Conservation (phyloP, 1,140 invertebrate species). For the Drosophila bipectinata region DNA sequence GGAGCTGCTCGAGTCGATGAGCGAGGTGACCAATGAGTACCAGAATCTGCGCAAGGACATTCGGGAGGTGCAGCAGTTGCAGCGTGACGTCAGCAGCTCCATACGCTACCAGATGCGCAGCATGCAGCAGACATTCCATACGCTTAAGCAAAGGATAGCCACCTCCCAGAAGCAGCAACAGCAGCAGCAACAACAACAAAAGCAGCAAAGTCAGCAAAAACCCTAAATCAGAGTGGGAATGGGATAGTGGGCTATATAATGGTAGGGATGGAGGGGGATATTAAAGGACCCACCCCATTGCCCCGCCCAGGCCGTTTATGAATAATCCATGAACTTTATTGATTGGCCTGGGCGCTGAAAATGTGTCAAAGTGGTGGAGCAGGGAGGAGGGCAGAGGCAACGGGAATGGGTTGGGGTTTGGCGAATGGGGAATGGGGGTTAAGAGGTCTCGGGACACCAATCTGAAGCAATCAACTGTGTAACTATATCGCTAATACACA, state of each 20-base stretch:
- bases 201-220: conserved; percentile 23
- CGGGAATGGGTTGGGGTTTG: neutral
- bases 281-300: neutral
- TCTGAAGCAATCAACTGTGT: conserved; percentile 49
- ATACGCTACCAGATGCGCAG: conserved; percentile 83
- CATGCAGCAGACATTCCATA: conserved; percentile 81
- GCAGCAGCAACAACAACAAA: conserved; percentile 25
- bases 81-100: conserved; percentile 86
- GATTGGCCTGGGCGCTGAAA: conserved; percentile 48
- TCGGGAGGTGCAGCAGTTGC: conserved; percentile 86
- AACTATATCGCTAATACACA: conserved; percentile 35
- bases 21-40: conserved; percentile 86
- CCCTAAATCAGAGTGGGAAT: neutral
- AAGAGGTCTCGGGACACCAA: conserved; percentile 22
- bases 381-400: neutral
- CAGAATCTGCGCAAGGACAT: conserved; percentile 86
- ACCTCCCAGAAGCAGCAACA: conserved; percentile 50
- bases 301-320: conserved; percentile 36
- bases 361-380: conserved; percentile 26
- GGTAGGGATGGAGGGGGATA: neutral
- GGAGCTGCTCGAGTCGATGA: conserved; percentile 85
- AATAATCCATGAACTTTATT: conserved; percentile 65
- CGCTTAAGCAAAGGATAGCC: conserved; percentile 78
- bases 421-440: neutral
- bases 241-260: neutral